Base-by-base conservation (phyloP, 2,113 vertebrate genomes). In the Pluvianellus socialis region DNA sequence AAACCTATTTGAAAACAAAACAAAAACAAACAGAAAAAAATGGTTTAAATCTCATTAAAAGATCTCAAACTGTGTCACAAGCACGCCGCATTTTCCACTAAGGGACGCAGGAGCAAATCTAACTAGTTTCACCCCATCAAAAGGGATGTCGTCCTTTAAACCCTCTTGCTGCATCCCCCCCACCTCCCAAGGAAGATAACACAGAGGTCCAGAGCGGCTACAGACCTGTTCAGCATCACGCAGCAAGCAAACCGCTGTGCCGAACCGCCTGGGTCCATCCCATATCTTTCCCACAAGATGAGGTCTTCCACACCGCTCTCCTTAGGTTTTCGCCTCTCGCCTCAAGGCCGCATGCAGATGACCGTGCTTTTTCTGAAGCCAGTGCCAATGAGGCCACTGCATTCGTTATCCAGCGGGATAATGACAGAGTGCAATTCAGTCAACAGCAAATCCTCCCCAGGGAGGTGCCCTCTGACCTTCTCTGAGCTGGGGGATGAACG, bases 381-480 rank as follows among this genome's bases (percentile, higher is more conserved):
- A 82, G 94, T 88, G 96, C 96, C 96, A 96, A 95, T 91, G 95
- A 97, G 93, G 94, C 95, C 94, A 73, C 95, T 52, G 95, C 95
- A 95, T 96, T 97, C 93, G 96, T 97, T 97, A 97, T 96, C 96
- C 95, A 58, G 91, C 77, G 86, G 95, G 96, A 97, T 97, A 97
- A 97, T 97, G 97, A 97, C 97, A 96, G 95, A 97, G 97, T 96
- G 96, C 94, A 96, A 96, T 97, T 97, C 97, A 97, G 96, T 96
- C 97, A 97, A 97, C 95, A 97, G 97, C 96, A 97, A 97, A 97
- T 96, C 94, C 94, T 97, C 97, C 94, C 94, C 87, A 22, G 93
- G 96, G 97, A 95, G 96, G 76, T 92, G 97, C 81, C 97, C 97
- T 91, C 96, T 97, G 97, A 97, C 97, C 95, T 58, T 22, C 79